These are phyloP conservation scores for Asteroscopus sphinx DNA, from an alignment of 2,888 invertebrate genomes.

Conservation along the genomic window DNA sequence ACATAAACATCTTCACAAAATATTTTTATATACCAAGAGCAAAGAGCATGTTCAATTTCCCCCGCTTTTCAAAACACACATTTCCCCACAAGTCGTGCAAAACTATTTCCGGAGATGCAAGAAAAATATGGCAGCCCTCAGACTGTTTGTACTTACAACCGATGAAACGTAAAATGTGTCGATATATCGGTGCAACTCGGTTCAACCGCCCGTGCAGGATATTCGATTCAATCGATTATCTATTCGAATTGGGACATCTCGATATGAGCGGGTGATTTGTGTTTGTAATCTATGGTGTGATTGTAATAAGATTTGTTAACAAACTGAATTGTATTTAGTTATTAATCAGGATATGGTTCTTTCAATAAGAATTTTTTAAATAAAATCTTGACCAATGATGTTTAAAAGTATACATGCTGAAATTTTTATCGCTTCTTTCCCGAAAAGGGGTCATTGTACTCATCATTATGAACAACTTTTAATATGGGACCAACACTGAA, in stretches of 20 bases:
- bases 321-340: too few species aligned
- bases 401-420: too few species aligned
- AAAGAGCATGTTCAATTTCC: neutral
- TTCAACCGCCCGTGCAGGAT: conserved; percentile 37
- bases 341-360: too few species aligned
- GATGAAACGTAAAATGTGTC: conserved; percentile 40
- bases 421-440: too few species aligned
- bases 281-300: conserved; percentile 18
- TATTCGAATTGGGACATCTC: conserved; percentile 52
- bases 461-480: too few species aligned
- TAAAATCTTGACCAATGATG: too few species aligned
- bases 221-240: conserved; percentile 54
- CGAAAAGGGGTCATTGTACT: too few species aligned
- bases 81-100: neutral
- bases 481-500: too few species aligned
- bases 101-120: conserved; percentile 15
- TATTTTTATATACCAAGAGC: too few species aligned
- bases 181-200: conserved; percentile 33
- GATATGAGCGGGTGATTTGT: conserved; percentile 51
- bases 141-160: conserved; percentile 28
- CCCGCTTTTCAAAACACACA: neutral
- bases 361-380: too few species aligned
- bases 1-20: too few species aligned
- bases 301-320: neutral
- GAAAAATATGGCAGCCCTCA: conserved; percentile 24